Conservation (phyloP, 2,113 vertebrate species). For the Sminthopsis crassicaudata region DNA sequence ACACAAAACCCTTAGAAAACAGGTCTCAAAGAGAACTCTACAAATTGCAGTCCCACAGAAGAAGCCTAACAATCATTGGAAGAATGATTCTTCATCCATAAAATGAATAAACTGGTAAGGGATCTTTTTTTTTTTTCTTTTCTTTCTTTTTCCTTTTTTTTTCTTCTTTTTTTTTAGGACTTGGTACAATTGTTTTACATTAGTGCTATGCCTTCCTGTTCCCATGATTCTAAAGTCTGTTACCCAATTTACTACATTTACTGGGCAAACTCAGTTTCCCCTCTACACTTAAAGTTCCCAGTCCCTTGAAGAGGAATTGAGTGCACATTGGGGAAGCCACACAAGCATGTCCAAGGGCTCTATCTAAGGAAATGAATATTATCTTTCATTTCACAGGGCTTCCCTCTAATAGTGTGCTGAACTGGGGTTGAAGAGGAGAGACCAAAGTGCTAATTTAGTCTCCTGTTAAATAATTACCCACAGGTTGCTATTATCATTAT, state of each 20-base stretch:
- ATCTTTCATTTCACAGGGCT: not conserved
- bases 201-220: slow-evolving; percentile 33
- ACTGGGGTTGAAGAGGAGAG: not conserved
- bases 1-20: slow-evolving; percentile 26
- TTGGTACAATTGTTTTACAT: slow-evolving; percentile 25
- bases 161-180: not conserved
- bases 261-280: not conserved
- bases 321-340: not conserved
- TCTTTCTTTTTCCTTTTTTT: too few relatives aligned
- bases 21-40: slow-evolving; percentile 11
- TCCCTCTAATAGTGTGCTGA: not conserved
- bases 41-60: slow-evolving; percentile 11
- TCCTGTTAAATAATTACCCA: not conserved
- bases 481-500: not conserved
- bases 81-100: slow-evolving; percentile 38
- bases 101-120: slow-evolving; percentile 30
- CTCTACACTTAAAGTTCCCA: not conserved
- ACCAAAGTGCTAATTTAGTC: not conserved
- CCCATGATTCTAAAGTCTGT: slow-evolving; percentile 18
- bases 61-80: slow-evolving; percentile 49
- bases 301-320: slow-evolving; percentile 27
- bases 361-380: not conserved
- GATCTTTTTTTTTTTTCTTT: not conserved
- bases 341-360: not conserved
- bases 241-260: slow-evolving; percentile 43